A percentile compares a stretch with the other conserved stretches of the same genome.
Conservation (phyloP, 1,140 invertebrate genomes). For the Hyles euphorbiae region DNA sequence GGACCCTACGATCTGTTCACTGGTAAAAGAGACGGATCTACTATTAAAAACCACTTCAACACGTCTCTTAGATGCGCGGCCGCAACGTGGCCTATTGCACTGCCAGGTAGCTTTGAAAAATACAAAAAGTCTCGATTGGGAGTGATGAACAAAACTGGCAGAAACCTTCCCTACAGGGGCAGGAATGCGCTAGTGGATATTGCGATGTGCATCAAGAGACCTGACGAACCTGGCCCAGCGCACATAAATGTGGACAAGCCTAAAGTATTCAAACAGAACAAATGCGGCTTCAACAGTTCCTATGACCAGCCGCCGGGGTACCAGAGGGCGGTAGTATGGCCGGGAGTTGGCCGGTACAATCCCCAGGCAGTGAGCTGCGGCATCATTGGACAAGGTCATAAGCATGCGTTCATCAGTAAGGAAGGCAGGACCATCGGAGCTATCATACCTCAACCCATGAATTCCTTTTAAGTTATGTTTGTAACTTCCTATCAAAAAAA, state of each 20-base stretch:
- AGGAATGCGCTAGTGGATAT: conserved; percentile 49
- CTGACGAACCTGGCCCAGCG: conserved; percentile 47
- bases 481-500: background rate
- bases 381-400: conserved; percentile 48
- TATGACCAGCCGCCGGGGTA: conserved; percentile 57
- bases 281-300: conserved; percentile 52
- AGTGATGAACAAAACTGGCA: conserved; percentile 56
- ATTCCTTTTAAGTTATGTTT: conserved; percentile 39
- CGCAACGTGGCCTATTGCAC: conserved; percentile 49
- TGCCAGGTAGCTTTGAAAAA: conserved; percentile 45
- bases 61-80: conserved; percentile 31
- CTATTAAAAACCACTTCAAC: conserved; percentile 58
- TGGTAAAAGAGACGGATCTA: conserved; percentile 41
- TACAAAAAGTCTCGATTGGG: conserved; percentile 54
- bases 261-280: conserved; percentile 41
- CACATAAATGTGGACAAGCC: conserved; percentile 36
- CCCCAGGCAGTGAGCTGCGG: conserved; percentile 26
- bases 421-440: conserved; percentile 52
- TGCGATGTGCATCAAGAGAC: conserved; percentile 39
- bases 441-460: conserved; percentile 48
- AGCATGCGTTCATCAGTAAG: conserved; percentile 55
- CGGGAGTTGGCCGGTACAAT: conserved; percentile 53
- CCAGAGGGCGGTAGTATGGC: conserved; percentile 47
- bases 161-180: conserved; percentile 40
- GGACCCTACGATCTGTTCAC: conserved; percentile 64